Base-by-base conservation (phyloP, 2,888 invertebrate genomes). In the Coecobrya sp. region DNA sequence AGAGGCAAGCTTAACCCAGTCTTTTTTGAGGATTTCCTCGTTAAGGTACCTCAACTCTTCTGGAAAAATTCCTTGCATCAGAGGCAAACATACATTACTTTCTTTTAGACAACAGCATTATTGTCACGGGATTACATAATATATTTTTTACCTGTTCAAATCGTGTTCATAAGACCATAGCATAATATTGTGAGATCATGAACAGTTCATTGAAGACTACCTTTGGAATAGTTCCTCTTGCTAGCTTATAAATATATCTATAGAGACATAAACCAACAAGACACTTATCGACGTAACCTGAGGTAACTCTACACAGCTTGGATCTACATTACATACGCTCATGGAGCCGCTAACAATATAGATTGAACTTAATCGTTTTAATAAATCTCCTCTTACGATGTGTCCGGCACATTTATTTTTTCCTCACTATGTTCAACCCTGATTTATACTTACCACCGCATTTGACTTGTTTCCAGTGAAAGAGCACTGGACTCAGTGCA, bases 381-480 rank as follows among this genome's bases (percentile, higher is more conserved):
- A 93, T 93, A 93, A 93, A 92, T 93, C 93, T 93, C 87, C 68
- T 52, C 27, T 87, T 87, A 87, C 89, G 85, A 81, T 86, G 86
- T 86, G 86, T 82, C 84, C 82, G 59, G 49, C 88, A 91, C 89
- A 89, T 92, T 93, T 85, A 92, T 88, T 91, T 82, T 93, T 81
- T 85, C 79, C 59, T 70, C 68, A 30, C 86, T 59, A 73, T 82
- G 49, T 62, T 87, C 87, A 91, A 45, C 88, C 85, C 85, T 92
- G 92, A 92, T 92, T 92, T 92, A 92, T 88, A 88, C 81, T 36
- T 49, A 79, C 52, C 86, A 91, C 45, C 59, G 59, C 89, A 55
- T 62, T 76, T 45, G 19, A 76, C 73, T 76, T 42, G 73, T 76
- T 76, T 76, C 73, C 73, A 76, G 73, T 76, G 45, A 45, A n/a